phyloP scores from a whole-genome alignment of 53 echinoderm and acorn worm species.

The Zoroaster sp. region DNA sequence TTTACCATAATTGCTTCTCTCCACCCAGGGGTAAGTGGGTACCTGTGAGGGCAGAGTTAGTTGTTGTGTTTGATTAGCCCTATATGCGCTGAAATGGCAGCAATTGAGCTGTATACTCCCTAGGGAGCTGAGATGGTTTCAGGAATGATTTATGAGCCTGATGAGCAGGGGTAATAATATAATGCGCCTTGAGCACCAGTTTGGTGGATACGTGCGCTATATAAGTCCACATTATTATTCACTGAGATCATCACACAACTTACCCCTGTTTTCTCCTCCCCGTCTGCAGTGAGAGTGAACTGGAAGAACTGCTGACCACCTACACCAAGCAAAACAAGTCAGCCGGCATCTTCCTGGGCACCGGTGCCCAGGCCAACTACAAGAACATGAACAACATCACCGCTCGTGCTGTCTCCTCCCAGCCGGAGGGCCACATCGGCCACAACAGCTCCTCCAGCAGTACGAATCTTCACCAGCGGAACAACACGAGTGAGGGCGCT shows the following conservation, averaged over 20 bases:
- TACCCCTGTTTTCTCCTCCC: not conserved
- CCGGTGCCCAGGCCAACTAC: conserved; percentile 41
- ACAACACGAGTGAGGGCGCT: not conserved
- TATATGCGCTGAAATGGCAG: too few species aligned
- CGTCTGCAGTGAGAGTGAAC: conserved; percentile 82
- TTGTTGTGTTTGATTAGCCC: too few species aligned
- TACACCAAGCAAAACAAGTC: conserved; percentile 99
- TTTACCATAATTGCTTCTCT: too few species aligned
- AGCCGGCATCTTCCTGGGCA: conserved; percentile 97
- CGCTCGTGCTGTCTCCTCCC: conserved; percentile 57
- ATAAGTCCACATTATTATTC: too few species aligned
- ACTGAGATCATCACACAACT: not conserved
- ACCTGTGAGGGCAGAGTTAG: too few species aligned
- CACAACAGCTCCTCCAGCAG: not conserved
- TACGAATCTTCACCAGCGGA: conserved; percentile 14
- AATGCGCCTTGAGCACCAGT: too few species aligned
- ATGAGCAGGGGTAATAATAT: too few species aligned
- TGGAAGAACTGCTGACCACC: conserved; percentile 91
- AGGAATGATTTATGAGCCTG: too few species aligned
- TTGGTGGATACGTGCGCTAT: too few species aligned
- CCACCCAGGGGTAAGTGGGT: too few species aligned
- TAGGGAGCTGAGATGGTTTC: too few species aligned
- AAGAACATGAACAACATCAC: conserved; percentile 69
- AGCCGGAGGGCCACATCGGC: not conserved
- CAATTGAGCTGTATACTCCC: too few species aligned